Evolutionary conservation across 1,140 invertebrate species (phyloP), one percentile per base, ranked within the genome.

Genomic region (Popillia japonica): DNA sequence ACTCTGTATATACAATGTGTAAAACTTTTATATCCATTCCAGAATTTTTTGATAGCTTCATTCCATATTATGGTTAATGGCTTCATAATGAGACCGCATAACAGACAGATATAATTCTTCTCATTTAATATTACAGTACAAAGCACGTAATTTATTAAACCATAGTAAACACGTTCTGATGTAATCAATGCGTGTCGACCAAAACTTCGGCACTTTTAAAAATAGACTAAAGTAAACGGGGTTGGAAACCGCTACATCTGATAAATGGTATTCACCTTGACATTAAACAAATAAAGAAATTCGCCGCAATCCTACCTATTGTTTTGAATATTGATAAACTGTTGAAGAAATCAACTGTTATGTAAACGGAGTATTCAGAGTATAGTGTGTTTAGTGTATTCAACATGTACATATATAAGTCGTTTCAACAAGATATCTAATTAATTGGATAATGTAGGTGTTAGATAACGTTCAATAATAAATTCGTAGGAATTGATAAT

Each of bases 201-300:
- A 68, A 68, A 68, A 68, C 23, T 22, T 68, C 22, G 61, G 61
- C 14, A 9, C 17, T 22, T 17, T 22, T 68, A 68, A 68, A 68
- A 68, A 68, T 68, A 68, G 61, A 23, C 10, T 34, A 14, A 68
- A 22, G 7, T 68, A 17, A 68, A n/a, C 22, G 20, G 22, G 61
- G 61, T 23, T 68, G 9, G 22, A 22, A 68, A 34, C 11, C 20
- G 61, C 11, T 27, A 68, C 27, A 68, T 23, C 61, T 34, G 22
- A 34, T 34, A 68, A 34, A 22, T 23, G 22, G 22, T 20, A 22
- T 22, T 27, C 8, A 27, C 61, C 61, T 68, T 68, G 61, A 27
- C 61, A 27, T 68, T 68, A 68, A 68, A 68, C 11, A 22, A 23
- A 9, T 68, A 22, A 23, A 68, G 11, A 10, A 27, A 3, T 2